A percentile compares a stretch with the other conserved stretches of the same genome.
These are phyloP conservation scores for human (Homo sapiens) DNA, from an alignment of 2,113 vertebrate genomes.

Conservation along the genomic window DNA sequence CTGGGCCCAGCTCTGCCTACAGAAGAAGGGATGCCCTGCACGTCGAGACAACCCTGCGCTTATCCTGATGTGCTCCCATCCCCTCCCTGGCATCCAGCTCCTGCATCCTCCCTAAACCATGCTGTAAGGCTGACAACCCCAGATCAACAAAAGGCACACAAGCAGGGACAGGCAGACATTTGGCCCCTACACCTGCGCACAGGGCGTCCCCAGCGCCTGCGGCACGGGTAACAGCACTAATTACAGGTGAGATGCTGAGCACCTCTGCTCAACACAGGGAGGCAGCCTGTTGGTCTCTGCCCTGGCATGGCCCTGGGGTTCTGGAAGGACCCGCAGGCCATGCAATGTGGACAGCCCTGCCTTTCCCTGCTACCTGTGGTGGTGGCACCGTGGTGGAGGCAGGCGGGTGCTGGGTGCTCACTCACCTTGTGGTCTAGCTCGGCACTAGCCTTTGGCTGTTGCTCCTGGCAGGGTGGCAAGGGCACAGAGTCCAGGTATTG, in stretches of 20 bases:
- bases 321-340: neutral
- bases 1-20: neutral
- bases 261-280: neutral
- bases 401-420: neutral
- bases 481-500: neutral
- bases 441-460: conserved; percentile 24
- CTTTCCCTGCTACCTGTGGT: neutral
- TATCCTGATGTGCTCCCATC: neutral
- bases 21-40: neutral
- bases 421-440: conserved; percentile 70
- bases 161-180: neutral
- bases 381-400: rapidly evolving
- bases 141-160: neutral
- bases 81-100: neutral
- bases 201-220: rapidly evolving
- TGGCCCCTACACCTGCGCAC: rapidly evolving
- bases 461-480: neutral
- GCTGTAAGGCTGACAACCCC: neutral
- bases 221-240: neutral
- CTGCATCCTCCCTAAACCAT: neutral
- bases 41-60: neutral
- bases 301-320: neutral
- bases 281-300: neutral
- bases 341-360: neutral
- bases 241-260: neutral